Evolutionary conservation across 2,888 invertebrate genomes (phyloP), one percentile per base, ranked within the genome.

Genomic region (Ceriagrion tenellum): DNA sequence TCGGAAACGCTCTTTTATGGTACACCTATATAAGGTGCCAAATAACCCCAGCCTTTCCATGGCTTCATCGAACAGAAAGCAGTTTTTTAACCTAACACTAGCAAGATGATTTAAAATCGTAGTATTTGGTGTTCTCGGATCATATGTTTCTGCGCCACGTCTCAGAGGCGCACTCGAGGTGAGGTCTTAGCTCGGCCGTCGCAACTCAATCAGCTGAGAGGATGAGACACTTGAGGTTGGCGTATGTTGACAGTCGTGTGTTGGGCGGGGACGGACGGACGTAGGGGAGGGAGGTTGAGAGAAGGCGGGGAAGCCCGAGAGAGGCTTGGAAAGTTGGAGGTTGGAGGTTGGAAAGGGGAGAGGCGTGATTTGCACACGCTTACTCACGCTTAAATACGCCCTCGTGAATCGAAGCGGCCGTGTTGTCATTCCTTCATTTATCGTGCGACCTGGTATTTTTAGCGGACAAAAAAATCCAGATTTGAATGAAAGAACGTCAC

Each of bases 371-470:
- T 81, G 81, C 81, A 81, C 81, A 81, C 81, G 81, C 74, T 74
- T 74, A 74, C 74, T 74, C 74, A 74, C 74, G n/a, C 81, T 81
- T 81, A 81, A 81, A 81, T 81, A 81, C 81, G 81, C 81, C 81
- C 81, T 81, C 35, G 35, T 81, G 81, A 81, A 81, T 35, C 81
- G 81, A 81, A n/a, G n/a, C n/a, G n/a, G n/a, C n/a, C n/a, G 35
- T 81, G 81, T 18, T 81, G 81, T 81, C 81, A 81, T 35, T 30
- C 35, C 30, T 35, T 16, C 13, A 8, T 81, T 81, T 69, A 23
- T 81, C 81, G 4, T 35, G 35, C 16, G 35, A 30, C 26, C 13
- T 35, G 13, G 35, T 35, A 81, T 81, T 30, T 81, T 81, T 18
- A 81, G 81, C 35, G 35, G 30, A 13, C 81, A 35, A 35, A 26